A percentile compares a stretch with the other conserved stretches of the same genome.
Evolutionary conservation across 2,113 vertebrate species (phyloP).

Genomic region (Scophthalmus maximus): DNA sequence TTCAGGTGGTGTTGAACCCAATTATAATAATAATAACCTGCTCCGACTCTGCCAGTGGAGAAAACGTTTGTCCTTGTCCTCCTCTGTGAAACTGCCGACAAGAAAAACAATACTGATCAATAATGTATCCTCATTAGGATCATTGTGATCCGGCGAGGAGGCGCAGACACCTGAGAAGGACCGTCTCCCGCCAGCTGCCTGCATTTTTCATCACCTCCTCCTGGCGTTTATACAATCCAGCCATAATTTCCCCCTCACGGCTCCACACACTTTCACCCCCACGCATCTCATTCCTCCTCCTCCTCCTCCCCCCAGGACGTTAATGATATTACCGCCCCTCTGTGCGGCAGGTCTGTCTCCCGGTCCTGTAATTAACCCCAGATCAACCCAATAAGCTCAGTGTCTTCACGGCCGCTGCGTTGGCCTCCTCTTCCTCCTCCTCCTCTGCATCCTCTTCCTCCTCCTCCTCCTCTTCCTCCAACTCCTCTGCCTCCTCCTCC

Average conservation of each 20-base stretch:
- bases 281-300: slow-evolving; percentile 16
- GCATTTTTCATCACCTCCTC: slow-evolving; percentile 64
- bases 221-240: slow-evolving; percentile 49
- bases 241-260: slow-evolving; percentile 42
- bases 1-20: neutral
- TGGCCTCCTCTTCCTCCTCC: slow-evolving; percentile 29
- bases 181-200: slow-evolving; percentile 49
- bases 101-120: slow-evolving; percentile 62
- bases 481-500: slow-evolving; percentile 28
- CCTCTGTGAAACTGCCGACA: slow-evolving; percentile 36
- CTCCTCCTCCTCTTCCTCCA: slow-evolving; percentile 29
- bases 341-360: slow-evolving; percentile 55
- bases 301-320: slow-evolving; percentile 24
- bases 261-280: slow-evolving; percentile 28
- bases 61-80: slow-evolving; percentile 8
- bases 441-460: slow-evolving; percentile 31
- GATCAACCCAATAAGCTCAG: slow-evolving; percentile 53
- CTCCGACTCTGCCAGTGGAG: neutral
- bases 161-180: slow-evolving; percentile 62
- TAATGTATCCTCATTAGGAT: slow-evolving; percentile 71
- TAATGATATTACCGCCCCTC: slow-evolving; percentile 55
- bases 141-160: slow-evolving; percentile 51
- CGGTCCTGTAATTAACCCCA: slow-evolving; percentile 57
- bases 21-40: neutral
- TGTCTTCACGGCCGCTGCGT: slow-evolving; percentile 30